Evolutionary conservation across 2,888 invertebrate species (phyloP).

Genomic region (Craniophora ligustri): DNA sequence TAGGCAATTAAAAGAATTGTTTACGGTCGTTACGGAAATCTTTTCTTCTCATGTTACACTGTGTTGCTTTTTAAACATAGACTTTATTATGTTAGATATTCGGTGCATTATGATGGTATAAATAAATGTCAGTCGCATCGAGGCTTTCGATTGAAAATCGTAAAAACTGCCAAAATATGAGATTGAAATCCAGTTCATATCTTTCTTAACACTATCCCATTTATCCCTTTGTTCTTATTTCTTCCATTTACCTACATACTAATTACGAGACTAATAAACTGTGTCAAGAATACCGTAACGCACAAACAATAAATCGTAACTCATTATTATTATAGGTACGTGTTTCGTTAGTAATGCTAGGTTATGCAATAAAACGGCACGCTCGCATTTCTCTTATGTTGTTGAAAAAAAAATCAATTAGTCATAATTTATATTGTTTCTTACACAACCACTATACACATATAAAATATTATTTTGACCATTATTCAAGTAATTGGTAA

Average conservation of each 20-base stretch:
- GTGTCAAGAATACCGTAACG: not conserved
- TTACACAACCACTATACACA: slow-evolving; percentile 6
- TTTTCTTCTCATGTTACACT: not conserved
- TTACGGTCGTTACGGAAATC: not conserved
- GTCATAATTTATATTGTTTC: slow-evolving; percentile 9
- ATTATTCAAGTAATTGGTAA: not conserved
- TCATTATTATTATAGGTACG: slow-evolving; percentile 15
- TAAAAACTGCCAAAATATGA: too few relatives aligned
- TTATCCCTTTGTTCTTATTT: too few relatives aligned
- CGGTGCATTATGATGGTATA: too few relatives aligned
- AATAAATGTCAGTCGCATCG: too few relatives aligned
- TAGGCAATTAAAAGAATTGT: not conserved
- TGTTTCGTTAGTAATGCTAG: slow-evolving; percentile 27
- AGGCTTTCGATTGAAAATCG: too few relatives aligned
- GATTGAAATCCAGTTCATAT: too few relatives aligned
- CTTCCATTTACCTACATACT: too few relatives aligned
- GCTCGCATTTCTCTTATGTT: slow-evolving; percentile 28
- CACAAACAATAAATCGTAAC: slow-evolving; percentile 18
- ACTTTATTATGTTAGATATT: too few relatives aligned
- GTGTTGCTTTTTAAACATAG: too few relatives aligned
- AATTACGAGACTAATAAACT: too few relatives aligned
- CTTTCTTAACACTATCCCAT: too few relatives aligned
- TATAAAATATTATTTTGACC: not conserved
- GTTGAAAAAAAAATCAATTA: slow-evolving; percentile 13
- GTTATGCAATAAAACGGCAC: slow-evolving; percentile 17